Evolutionary conservation across 2,113 vertebrate species (phyloP).

Genomic region (Pseudopodoces humilis): DNA sequence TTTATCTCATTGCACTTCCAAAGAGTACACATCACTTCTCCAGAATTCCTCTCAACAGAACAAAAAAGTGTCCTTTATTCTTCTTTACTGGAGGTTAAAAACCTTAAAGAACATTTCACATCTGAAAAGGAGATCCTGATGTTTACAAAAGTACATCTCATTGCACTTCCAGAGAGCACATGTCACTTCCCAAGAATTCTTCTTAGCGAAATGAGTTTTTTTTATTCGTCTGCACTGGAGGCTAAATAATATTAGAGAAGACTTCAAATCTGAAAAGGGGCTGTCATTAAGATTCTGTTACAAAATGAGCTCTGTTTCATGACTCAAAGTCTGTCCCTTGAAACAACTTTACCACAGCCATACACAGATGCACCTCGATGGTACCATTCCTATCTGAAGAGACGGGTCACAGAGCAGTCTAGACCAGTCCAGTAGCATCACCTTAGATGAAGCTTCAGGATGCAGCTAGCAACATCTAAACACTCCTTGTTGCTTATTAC

Average conservation of each 20-base stretch:
- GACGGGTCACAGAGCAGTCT: not conserved
- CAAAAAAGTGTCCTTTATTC: not conserved
- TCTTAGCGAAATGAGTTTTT: not conserved
- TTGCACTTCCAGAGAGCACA: not conserved
- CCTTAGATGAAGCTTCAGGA: not conserved
- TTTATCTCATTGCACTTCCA: not conserved
- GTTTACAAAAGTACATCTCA: not conserved
- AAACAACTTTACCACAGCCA: not conserved
- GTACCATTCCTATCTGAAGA: not conserved
- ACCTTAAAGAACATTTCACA: not conserved
- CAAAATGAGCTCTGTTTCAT: not conserved
- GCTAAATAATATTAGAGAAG: not conserved
- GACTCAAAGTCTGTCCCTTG: not conserved
- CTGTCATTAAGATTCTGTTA: not conserved
- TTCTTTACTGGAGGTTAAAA: not conserved
- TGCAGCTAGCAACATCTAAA: not conserved
- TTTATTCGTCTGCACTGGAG: not conserved
- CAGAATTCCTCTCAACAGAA: not conserved
- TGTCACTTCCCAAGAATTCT: not conserved
- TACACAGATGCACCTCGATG: not conserved
- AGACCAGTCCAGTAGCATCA: too few species aligned
- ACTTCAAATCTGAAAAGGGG: not conserved
- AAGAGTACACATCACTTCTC: not conserved
- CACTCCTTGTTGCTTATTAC: not conserved
- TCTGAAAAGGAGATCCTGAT: not conserved